Evolutionary conservation across 2,888 invertebrate genomes (phyloP), one percentile per base, ranked within the genome.

Genomic region (Azorinus chamasolen): DNA sequence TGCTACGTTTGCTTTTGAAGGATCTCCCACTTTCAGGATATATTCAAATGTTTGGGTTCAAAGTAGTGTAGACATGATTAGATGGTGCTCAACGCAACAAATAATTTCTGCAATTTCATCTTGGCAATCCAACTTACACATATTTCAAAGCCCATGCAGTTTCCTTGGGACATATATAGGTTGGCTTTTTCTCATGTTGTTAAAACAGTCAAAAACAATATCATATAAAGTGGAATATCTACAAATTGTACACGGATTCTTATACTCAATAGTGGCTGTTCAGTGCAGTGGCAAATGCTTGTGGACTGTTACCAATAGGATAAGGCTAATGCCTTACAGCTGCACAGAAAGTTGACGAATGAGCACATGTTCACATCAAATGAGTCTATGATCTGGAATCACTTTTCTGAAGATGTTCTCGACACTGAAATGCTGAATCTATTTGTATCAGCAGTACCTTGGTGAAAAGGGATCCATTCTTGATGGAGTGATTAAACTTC

Each of bases 51-150:
- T 66, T 43, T 48, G 50, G 53, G n/a, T 66, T 66, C 37, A 20
- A 8, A 25, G 18, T 22, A 14, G 43, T 22, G 5, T 66, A 57
- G 48, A 57, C 51, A n/a, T n/a, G 50, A 51, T 57, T 68, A 53
- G 51, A 68, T 50, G 58, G 66, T 4, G 58, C 68, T 20, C 27
- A 27, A 2, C 41, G 57, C 5, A 75, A 75, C 37, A 55, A 69
- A 48, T 27, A 39, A 16, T 69, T 69, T 25, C 32, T 64, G 0
- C 53, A 69, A n/a, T 45, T 63, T 16, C 59, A 75, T 41, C 41
- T 41, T 41, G 41, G 41, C 41, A 8, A 41, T 12, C 8, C 8
- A 8, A 8, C 41, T n/a, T n/a, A n/a, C n/a, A n/a, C n/a, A n/a
- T n/a, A n/a, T n/a, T n/a, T n/a, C n/a, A n/a, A n/a, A n/a, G n/a